phyloP scores from a whole-genome alignment of 2,888 invertebrate genomes.

The Meliscaeva auricollis region DNA sequence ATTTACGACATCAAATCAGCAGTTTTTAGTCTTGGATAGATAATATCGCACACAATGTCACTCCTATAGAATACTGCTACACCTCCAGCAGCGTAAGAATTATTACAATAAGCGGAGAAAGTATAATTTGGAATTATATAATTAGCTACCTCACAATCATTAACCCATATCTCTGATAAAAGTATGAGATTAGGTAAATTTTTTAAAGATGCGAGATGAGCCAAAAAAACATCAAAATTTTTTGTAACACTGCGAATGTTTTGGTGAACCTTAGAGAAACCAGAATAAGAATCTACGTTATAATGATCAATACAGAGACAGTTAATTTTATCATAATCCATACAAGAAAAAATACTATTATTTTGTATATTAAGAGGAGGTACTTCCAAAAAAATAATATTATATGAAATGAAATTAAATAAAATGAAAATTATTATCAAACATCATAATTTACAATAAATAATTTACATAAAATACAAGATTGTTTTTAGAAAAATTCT shows the following conservation, averaged over 20 bases:
- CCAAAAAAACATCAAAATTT: slow-evolving; percentile 19
- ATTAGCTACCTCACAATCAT: neutral
- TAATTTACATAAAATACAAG: too few relatives aligned
- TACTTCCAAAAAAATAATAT: neutral
- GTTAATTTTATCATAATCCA: neutral
- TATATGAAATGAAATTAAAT: too few relatives aligned
- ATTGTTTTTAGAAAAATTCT: neutral
- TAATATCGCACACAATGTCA: neutral
- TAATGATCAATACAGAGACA: neutral
- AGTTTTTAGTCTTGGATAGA: neutral
- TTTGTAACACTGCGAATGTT: slow-evolving; percentile 22
- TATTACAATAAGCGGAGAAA: slow-evolving; percentile 20
- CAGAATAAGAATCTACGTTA: slow-evolving; percentile 6
- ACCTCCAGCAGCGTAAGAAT: slow-evolving; percentile 10
- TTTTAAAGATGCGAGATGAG: slow-evolving; percentile 19
- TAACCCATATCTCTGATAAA: slow-evolving; percentile 16
- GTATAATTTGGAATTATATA: neutral
- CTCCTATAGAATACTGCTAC: neutral
- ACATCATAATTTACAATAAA: too few relatives aligned
- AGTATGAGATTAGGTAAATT: slow-evolving; percentile 22
- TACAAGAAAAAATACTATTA: neutral
- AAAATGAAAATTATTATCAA: too few relatives aligned
- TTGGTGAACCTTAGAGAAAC: slow-evolving; percentile 11
- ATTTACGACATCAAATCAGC: slow-evolving; percentile 18
- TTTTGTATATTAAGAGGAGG: neutral